phyloP scores from a whole-genome alignment of 2,797 vertebrate species.

The Alosa sapidissima region DNA sequence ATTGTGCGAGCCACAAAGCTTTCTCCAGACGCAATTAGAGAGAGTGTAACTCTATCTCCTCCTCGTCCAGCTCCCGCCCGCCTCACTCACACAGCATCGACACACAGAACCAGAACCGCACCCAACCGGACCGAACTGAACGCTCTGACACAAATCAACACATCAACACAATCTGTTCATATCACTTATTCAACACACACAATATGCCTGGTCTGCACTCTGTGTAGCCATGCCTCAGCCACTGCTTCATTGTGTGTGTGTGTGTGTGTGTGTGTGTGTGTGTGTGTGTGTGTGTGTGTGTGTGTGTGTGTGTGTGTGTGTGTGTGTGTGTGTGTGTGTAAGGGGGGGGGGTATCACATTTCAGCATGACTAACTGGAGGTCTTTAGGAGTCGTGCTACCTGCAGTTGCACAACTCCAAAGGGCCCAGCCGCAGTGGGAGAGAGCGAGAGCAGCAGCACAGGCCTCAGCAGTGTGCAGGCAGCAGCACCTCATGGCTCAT shows the following conservation, averaged over 20 bases:
- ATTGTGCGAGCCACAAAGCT: constrained; percentile 39
- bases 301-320: neutral
- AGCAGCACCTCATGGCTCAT: neutral
- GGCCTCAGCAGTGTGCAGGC: neutral
- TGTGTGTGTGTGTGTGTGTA: neutral
- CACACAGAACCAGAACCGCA: neutral
- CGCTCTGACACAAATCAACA: neutral
- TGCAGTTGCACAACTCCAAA: constrained; percentile 48
- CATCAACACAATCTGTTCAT: neutral
- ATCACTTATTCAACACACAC: neutral
- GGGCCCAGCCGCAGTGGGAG: constrained; percentile 2
- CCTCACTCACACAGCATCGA: neutral
- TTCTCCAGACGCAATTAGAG: constrained; percentile 12
- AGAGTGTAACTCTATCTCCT: constrained; percentile 20
- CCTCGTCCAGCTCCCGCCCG: neutral
- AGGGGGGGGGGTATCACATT: constrained; percentile 43
- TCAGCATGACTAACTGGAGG: constrained; percentile 42
- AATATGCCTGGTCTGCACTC: neutral
- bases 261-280: too few species aligned
- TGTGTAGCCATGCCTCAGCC: neutral
- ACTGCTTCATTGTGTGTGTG: neutral
- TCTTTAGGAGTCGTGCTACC: constrained; percentile 48
- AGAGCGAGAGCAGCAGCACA: neutral
- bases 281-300: neutral
- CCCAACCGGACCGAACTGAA: neutral